Evolutionary conservation across 1,140 invertebrate genomes (phyloP).

Genomic region (Halotydeus destructor): DNA sequence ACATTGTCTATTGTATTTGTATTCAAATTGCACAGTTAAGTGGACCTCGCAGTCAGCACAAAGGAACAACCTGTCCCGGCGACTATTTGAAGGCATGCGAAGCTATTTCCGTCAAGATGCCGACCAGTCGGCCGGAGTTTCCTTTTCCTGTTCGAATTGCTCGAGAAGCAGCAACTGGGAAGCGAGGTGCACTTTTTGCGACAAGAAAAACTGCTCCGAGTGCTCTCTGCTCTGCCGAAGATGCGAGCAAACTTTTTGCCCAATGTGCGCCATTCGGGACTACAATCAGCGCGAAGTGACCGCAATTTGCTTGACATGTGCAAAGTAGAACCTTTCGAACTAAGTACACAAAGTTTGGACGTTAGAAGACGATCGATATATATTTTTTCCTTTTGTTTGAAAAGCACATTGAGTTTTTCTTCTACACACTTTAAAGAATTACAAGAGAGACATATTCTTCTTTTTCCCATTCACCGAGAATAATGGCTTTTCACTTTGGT

Average conservation of each 20-base stretch:
- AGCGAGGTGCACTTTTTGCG: slow-evolving; percentile 1
- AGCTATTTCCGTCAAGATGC: no score
- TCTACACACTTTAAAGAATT: neutral
- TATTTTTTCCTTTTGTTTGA: neutral
- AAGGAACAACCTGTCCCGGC: no score
- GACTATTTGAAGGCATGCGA: no score
- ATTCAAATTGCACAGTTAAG: no score
- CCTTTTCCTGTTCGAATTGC: no score
- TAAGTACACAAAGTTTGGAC: neutral
- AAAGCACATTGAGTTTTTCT: neutral
- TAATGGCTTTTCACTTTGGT: no score
- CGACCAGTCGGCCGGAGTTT: no score
- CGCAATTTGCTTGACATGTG: neutral
- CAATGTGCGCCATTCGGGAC: slow-evolving; percentile 1
- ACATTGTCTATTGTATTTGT: no score
- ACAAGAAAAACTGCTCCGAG: neutral
- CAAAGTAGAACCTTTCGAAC: neutral
- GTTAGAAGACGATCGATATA: neutral
- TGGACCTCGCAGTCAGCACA: no score
- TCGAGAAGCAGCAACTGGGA: neutral
- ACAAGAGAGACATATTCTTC: neutral
- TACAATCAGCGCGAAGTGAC: neutral
- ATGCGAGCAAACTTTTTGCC: slow-evolving; percentile 4
- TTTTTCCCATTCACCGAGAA: no score
- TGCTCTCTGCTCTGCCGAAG: slow-evolving; percentile 1